Evolutionary conservation across 2,113 vertebrate species (phyloP).

Genomic region (Proteles cristata): DNA sequence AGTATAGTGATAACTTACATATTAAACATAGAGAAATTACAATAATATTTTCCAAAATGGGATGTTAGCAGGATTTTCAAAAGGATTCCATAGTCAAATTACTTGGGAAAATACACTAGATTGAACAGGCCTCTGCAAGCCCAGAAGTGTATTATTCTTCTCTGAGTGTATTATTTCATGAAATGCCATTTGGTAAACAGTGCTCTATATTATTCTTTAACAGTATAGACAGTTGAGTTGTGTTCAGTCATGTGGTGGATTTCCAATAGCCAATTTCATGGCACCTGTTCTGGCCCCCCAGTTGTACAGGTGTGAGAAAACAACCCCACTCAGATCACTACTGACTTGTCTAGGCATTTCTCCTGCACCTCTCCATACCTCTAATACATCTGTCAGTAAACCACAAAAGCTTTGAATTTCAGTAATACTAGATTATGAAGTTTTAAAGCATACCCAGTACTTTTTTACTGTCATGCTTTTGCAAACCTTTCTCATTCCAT

Average conservation of each 20-base stretch:
- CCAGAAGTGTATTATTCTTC: not conserved
- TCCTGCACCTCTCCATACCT: not conserved
- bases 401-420: not conserved
- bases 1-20: not conserved
- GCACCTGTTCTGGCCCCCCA: not conserved
- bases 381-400: not conserved
- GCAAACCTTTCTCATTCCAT: not conserved
- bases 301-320: not conserved
- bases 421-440: not conserved
- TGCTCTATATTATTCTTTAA: not conserved
- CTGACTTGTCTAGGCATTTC: not conserved
- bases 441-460: not conserved
- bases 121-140: not conserved
- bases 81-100: not conserved
- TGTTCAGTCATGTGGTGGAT: not conserved
- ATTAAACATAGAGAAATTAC: not conserved
- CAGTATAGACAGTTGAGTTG: not conserved
- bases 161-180: not conserved
- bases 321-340: not conserved
- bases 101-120: slow-evolving; percentile 27
- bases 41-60: not conserved
- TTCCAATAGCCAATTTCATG: not conserved
- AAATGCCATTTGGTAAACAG: not conserved
- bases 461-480: not conserved
- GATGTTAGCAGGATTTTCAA: not conserved